phyloP scores from a whole-genome alignment of 2,113 vertebrate species.

The Microtus richardsoni region DNA sequence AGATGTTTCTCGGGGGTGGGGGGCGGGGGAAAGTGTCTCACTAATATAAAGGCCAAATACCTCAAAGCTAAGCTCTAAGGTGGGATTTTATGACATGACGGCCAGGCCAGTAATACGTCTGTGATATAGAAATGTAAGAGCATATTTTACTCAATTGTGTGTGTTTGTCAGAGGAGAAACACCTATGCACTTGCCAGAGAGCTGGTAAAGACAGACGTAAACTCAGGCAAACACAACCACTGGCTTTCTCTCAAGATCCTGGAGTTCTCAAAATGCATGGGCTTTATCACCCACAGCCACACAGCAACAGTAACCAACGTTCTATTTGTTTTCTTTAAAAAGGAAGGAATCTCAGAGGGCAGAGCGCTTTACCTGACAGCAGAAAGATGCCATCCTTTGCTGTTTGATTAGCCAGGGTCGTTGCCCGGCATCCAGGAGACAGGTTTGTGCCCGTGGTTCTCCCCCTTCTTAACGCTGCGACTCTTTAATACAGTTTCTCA shows the following conservation, averaged over 20 bases:
- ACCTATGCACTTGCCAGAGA: neutral
- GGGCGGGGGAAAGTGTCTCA: neutral
- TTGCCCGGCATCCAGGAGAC: neutral
- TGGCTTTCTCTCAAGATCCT: slow-evolving; percentile 8
- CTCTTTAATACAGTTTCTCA: neutral
- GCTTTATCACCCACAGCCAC: neutral
- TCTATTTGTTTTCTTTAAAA: slow-evolving; percentile 40
- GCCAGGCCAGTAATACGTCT: neutral
- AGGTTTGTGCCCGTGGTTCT: neutral
- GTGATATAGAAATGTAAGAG: neutral
- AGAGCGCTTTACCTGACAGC: neutral
- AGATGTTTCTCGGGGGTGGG: neutral
- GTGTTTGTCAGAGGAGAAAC: too few species aligned
- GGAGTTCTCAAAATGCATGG: slow-evolving; percentile 23
- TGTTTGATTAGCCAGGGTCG: slow-evolving; percentile 5
- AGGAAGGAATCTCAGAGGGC: neutral
- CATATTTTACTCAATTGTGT: neutral
- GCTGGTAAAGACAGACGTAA: neutral
- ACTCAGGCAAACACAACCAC: neutral
- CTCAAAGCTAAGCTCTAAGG: neutral
- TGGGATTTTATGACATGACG: slow-evolving; percentile 37
- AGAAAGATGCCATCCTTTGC: neutral
- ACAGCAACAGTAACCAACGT: neutral
- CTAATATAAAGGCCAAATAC: slow-evolving; percentile 19
- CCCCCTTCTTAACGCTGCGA: neutral